These are phyloP conservation scores for Phyllotreta striolata DNA, from an alignment of 2,888 invertebrate species.

Conservation along the genomic window DNA sequence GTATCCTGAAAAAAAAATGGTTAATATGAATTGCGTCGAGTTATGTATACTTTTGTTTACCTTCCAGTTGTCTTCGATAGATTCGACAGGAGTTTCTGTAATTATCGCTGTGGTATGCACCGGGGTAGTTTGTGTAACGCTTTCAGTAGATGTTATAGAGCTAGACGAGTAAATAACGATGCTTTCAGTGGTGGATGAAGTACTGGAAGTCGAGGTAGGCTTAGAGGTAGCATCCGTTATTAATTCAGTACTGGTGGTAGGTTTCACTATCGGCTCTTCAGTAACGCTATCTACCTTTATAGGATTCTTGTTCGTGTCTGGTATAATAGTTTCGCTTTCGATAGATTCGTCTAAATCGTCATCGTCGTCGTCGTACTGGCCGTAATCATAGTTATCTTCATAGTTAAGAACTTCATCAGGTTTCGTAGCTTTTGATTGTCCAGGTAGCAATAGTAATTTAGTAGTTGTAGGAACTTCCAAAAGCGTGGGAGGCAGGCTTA, in stretches of 20 bases:
- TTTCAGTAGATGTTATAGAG: slow-evolving; percentile 44
- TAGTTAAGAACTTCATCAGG: slow-evolving; percentile 36
- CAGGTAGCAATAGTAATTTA: slow-evolving; percentile 30
- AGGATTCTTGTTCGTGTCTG: slow-evolving; percentile 16
- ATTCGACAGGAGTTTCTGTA: slow-evolving; percentile 28
- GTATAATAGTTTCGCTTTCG: slow-evolving; percentile 9
- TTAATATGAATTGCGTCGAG: too few relatives aligned
- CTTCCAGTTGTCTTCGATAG: slow-evolving; percentile 45
- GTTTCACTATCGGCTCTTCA: slow-evolving; percentile 35
- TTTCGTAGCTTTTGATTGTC: slow-evolving; percentile 31
- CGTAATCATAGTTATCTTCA: slow-evolving; percentile 58
- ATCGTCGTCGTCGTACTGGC: slow-evolving; percentile 61
- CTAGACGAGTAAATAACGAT: slow-evolving; percentile 29
- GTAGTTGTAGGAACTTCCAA: slow-evolving; percentile 34
- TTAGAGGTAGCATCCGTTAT: slow-evolving; percentile 35
- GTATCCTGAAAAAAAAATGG: not conserved
- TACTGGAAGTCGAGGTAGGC: slow-evolving; percentile 31
- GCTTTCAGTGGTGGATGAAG: slow-evolving; percentile 50
- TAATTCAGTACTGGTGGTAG: slow-evolving; percentile 38
- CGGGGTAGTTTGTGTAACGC: slow-evolving; percentile 44
- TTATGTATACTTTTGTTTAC: slow-evolving; percentile 22
- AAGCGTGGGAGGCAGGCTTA: slow-evolving; percentile 34
- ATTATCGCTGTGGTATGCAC: slow-evolving; percentile 28
- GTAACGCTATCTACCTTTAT: slow-evolving; percentile 31
- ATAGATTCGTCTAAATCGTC: slow-evolving; percentile 42